phyloP scores from a whole-genome alignment of 2,113 vertebrate species.

The Sporophila hypoxantha region DNA sequence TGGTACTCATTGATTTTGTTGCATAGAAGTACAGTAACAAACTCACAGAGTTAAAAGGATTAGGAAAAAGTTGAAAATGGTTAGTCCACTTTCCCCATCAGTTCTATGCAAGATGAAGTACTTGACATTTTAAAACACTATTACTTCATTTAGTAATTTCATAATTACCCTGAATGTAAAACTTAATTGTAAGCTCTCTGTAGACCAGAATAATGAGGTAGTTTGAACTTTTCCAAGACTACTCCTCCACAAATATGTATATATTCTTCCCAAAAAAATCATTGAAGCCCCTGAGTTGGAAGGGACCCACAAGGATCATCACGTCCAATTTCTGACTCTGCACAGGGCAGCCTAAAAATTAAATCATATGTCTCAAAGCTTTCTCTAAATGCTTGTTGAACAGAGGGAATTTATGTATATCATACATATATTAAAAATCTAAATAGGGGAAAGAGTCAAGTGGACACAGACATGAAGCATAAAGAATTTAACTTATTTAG shows the following conservation, averaged over 20 bases:
- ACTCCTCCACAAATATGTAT: not conserved
- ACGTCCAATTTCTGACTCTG: not conserved
- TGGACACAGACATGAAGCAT: not conserved
- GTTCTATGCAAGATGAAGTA: not conserved
- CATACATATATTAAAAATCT: not conserved
- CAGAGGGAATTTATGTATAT: not conserved
- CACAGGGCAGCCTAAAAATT: not conserved
- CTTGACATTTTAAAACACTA: not conserved
- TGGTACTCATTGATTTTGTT: not conserved
- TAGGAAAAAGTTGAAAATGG: not conserved
- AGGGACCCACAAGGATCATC: not conserved
- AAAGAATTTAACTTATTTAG: not conserved
- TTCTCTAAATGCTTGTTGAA: not conserved
- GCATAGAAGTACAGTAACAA: not conserved
- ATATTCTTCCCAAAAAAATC: not conserved
- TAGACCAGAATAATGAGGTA: not conserved
- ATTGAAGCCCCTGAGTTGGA: not conserved
- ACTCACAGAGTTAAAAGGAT: not conserved
- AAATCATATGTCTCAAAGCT: not conserved
- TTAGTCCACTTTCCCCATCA: not conserved
- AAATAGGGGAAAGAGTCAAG: not conserved
- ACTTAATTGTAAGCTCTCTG: not conserved
- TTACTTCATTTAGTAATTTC: not conserved
- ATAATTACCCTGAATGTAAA: not conserved
- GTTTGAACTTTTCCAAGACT: not conserved